phyloP scores from a whole-genome alignment of 1,140 invertebrate genomes.

The Anastatus disparis region DNA sequence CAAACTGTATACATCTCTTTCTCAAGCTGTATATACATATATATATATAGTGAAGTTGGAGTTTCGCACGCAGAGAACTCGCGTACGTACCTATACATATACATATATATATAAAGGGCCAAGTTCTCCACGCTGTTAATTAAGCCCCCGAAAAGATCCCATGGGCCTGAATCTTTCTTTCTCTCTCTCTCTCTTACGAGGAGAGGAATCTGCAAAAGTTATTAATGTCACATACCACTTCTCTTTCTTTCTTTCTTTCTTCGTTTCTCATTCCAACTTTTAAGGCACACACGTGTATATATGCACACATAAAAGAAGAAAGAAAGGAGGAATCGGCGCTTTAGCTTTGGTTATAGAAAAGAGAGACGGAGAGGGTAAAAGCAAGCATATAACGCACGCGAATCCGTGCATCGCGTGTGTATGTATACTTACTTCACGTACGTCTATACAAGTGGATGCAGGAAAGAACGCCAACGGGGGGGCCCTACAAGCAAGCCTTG shows the following conservation, averaged over 20 bases:
- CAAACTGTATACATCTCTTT: too few relatives aligned
- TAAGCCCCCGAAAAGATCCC: slow-evolving; percentile 36
- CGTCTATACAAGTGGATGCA: slow-evolving; percentile 11
- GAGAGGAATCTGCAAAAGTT: slow-evolving; percentile 32
- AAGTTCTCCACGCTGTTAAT: slow-evolving; percentile 9
- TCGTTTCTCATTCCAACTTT: too few relatives aligned
- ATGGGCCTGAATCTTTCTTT: too few relatives aligned
- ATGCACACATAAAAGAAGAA: neutral
- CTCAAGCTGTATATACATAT: too few relatives aligned
- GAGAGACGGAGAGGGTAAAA: neutral
- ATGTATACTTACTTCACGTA: slow-evolving; percentile 22
- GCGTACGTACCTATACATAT: too few relatives aligned
- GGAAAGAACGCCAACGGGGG: slow-evolving; percentile 32
- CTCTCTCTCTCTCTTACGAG: too few relatives aligned
- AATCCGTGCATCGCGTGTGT: slow-evolving; percentile 24
- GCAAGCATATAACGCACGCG: slow-evolving; percentile 25
- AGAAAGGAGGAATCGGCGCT: slow-evolving; percentile 1
- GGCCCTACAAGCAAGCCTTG: slow-evolving; percentile 41
- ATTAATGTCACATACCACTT: slow-evolving; percentile 38
- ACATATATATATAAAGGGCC: slow-evolving; percentile 15
- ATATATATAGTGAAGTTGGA: too few relatives aligned
- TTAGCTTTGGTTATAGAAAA: too few relatives aligned
- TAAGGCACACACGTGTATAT: too few relatives aligned
- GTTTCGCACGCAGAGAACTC: too few relatives aligned
- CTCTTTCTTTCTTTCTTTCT: neutral